Conservation (phyloP, 2,888 invertebrate genomes). For the Temnothorax ravouxi region DNA sequence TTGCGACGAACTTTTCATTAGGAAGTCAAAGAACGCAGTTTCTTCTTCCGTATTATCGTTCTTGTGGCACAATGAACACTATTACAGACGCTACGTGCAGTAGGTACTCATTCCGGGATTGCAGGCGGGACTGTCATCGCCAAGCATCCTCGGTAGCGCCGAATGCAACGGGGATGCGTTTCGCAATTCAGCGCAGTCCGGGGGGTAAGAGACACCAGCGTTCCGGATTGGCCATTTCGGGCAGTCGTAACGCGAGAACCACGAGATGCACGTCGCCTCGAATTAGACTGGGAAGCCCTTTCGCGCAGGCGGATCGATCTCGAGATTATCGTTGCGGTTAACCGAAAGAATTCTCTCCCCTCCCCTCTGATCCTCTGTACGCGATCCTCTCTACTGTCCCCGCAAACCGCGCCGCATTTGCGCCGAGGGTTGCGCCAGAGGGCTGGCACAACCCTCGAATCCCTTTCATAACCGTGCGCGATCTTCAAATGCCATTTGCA, state of each 20-base stretch:
- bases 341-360: conserved; percentile 69
- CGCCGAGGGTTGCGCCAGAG: conserved; percentile 58
- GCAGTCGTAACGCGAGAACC: conserved; percentile 48
- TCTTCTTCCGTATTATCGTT: background rate
- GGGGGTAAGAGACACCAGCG: conserved; percentile 38
- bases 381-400: background rate
- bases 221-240: conserved; percentile 51
- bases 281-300: conserved; percentile 53
- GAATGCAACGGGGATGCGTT: conserved; percentile 34
- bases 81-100: conserved; percentile 17
- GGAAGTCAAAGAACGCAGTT: background rate
- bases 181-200: conserved; percentile 44
- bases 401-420: conserved; percentile 48
- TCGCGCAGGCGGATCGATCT: conserved; percentile 65
- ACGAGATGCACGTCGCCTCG: conserved; percentile 48
- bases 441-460: conserved; percentile 61
- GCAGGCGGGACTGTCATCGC: conserved; percentile 23
- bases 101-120: conserved; percentile 18
- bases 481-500: conserved; percentile 64
- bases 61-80: background rate
- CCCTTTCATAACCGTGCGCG: conserved; percentile 66
- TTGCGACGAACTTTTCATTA: background rate
- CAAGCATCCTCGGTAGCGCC: conserved; percentile 30
- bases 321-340: conserved; percentile 69
- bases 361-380: conserved; percentile 15